Evolutionary conservation across 2,888 invertebrate genomes (phyloP), one percentile per base, ranked within the genome.

Genomic region (Tryphoninae sp.): DNA sequence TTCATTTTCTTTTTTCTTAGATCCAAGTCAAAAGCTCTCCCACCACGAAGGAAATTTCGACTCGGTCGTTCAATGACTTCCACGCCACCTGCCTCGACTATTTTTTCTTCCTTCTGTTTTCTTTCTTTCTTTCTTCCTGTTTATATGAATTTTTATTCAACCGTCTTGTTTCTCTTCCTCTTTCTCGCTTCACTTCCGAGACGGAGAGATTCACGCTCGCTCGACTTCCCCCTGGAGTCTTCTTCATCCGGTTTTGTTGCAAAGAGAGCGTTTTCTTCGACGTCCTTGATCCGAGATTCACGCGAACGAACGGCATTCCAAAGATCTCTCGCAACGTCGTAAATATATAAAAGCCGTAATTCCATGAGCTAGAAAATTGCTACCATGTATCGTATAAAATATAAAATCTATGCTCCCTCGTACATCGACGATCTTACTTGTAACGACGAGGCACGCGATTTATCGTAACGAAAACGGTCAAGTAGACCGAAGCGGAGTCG

Each of bases 251-350:
- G 19, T 45, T 45, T 8, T 3, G 19, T 22, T 55, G 55, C 4
- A 33, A 55, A 59, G 82, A 80, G 82, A 86, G 88, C 89, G 89
- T 89, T 86, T 89, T 89, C 89, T 86, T 86, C 87, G 84, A 85
- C 86, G 90, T 86, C 90, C 90, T 90, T 90, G 89, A 89, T 89
- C 86, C 84, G 62, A 85, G 85, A 45, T 86, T 84, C 81, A 85
- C 88, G 88, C 85, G 88, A 89, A 89, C 89, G 85, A 87, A 89
- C 89, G 85, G 87, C 90, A 90, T 90, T 90, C 90, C 90, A 86
- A 80, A 86, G 87, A 87, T 89, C 86, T 87, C 87, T 85, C 84
- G 84, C 78, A 72, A 76, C 83, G 80, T 81, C 75, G 75, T 65
- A 68, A 58, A 79, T 79, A 79, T 75, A 79, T 61, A 73, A 61